Base-by-base conservation (phyloP, 64 coral and sea anemone species). In the Porites lutea region DNA sequence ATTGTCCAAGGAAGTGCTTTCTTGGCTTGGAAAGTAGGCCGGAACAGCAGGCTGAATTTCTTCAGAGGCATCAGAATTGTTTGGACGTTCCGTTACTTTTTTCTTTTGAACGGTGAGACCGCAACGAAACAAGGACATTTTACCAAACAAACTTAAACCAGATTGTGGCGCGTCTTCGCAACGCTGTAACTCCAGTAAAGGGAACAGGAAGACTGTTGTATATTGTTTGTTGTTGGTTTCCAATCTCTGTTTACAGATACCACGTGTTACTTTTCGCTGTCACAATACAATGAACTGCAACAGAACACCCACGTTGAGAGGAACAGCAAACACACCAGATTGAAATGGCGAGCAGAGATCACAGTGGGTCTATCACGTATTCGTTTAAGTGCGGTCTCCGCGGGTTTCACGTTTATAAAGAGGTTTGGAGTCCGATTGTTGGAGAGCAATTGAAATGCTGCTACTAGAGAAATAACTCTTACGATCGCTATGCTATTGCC, bases 241-340 rank as follows among this genome's bases (percentile, higher is more conserved):
- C 79, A 83, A 83, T 59, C 79, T 83, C 79, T 65, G 79, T 83
- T 83, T 62, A 83, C 79, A 83, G 58, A 83, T 83, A 83, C 79
- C 52, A 59, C 52, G 52, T 83, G 57, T 66, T 66, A 66, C 64
- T 5, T 21, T 74, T 74, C 2, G 83, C 83, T 86, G 83, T 86
- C 83, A 86, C 83, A 71, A 71, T 86, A 86, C 82, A 71, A 86
- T 69, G 62, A 69, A 86, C 82, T 86, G 82, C 62, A 72, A 87
- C 63, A 71, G 83, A 71, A 15, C 82, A 69, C 62, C 84, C 84
- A 87, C 71, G 48, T 70, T 71, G 67, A 72, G 67, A 68, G 83
- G 83, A 86, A 87, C 68, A 73, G 84, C 84, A 72, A 86, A 86
- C 43, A 71, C 62, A 86, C 83, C 43, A 86, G 83, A 72, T 58